Base-by-base conservation (phyloP, 92 coral and sea anemone species). In the Epizoanthus illoricatus region DNA sequence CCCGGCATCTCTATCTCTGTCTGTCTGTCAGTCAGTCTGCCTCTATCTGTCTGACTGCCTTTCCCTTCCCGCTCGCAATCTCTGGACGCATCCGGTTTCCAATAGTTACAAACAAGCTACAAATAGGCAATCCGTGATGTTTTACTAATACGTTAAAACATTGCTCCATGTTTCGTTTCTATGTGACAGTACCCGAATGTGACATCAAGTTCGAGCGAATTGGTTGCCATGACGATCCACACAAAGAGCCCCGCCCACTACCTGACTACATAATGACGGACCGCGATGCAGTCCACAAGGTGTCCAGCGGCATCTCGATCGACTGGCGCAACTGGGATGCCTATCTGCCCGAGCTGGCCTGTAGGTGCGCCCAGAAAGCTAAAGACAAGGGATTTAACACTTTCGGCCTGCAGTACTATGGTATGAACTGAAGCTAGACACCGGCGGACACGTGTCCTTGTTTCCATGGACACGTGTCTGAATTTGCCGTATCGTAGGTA, bases 321-420 rank as follows among this genome's bases (percentile, higher is more conserved):
- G 95, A 95, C 80, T 95, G 98, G 98, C 47, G 92, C 7, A 93
- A 95, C 87, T 95, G 93, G 94, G 97, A 92, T 41, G 87, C 80
- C 12, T 95, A 89, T 72, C 42, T 93, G 67, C 97, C 94, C 11
- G 75, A 84, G 23, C 79, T 92, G 16, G 92, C 89, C 39, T 95
- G 98, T 41, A 86, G 94, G 49, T 95, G 98, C 66, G 98, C 98
- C 9, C 69, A 91, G 72, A 39, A 65, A 54, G 95, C 92, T 0
- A 86, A 87, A 55, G 86, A 73, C n/a, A 87, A 84, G 10, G 94
- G 91, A 7, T 65, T 86, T 66, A 49, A 66, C 23, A 93, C 95
- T 4, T 95, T 95, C 84, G 97, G 95, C 9, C 68, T 93, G 8
- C 98, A 95, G 72, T 91, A 80, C 59, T 95, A 93, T 69, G 98